Conservation (phyloP, 92 coral and sea anemone genomes). For the Galaxea fascicularis region DNA sequence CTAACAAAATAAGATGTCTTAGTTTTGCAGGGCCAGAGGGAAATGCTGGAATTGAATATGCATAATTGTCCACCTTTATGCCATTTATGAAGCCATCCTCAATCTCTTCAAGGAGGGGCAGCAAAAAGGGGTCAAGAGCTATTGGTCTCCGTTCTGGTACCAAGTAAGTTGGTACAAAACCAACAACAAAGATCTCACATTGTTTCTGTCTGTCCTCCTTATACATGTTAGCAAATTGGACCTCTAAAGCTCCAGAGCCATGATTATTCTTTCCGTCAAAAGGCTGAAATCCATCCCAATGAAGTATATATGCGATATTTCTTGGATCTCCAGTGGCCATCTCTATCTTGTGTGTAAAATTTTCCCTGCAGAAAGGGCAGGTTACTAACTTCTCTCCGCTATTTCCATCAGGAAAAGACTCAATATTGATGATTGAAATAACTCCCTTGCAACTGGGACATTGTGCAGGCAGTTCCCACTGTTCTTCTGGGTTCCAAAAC, state of each 20-base stretch:
- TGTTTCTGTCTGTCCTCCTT: constrained; percentile 38
- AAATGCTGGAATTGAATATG: background rate
- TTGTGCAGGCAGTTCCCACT: constrained; percentile 31
- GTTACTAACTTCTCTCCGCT: background rate
- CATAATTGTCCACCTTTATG: constrained; percentile 17
- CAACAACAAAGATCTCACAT: constrained; percentile 35
- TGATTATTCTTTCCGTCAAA: constrained; percentile 49
- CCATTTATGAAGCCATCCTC: constrained; percentile 36
- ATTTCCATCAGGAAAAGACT: constrained; percentile 30
- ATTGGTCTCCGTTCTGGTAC: constrained; percentile 35
- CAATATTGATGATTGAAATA: constrained; percentile 21
- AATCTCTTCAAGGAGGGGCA: constrained; percentile 23
- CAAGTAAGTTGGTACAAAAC: constrained; percentile 41
- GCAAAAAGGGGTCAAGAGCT: constrained; percentile 41
- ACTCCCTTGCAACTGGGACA: constrained; percentile 22
- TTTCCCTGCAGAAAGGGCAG: background rate
- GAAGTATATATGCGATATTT: constrained; percentile 31
- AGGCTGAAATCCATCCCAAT: constrained; percentile 60
- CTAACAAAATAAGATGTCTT: constrained; percentile 38
- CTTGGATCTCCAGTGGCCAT: constrained; percentile 33
- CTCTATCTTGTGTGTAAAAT: background rate
- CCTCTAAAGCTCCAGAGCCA: constrained; percentile 52
- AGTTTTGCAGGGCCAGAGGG: constrained; percentile 34
- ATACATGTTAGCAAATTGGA: constrained; percentile 33
- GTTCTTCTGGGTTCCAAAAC: constrained; percentile 49